Percentiles rank a stretch among this genome's conserved stretches.
Evolutionary conservation across 2,888 invertebrate genomes (phyloP).

Genomic region (Phragmatobia fuliginosa): DNA sequence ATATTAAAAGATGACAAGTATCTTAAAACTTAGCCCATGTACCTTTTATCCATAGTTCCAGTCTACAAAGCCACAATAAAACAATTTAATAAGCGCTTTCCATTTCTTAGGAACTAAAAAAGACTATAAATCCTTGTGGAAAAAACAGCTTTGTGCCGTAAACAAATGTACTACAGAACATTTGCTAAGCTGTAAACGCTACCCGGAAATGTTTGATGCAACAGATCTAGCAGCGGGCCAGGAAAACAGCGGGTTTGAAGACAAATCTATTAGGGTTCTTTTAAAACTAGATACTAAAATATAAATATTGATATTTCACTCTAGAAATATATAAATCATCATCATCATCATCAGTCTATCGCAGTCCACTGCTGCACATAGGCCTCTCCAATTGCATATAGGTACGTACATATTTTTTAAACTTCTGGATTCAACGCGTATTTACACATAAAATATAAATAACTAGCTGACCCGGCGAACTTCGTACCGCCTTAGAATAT

Average conservation of each 20-base stretch:
- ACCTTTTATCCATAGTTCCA: not conserved
- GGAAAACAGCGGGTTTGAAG: conserved; percentile 12
- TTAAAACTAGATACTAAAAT: not conserved
- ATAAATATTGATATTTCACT: not conserved
- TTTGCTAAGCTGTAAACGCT: conserved; percentile 51
- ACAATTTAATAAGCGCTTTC: conserved; percentile 12
- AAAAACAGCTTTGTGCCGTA: conserved; percentile 39
- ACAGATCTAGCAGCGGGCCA: conserved; percentile 43
- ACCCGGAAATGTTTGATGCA: conserved; percentile 53
- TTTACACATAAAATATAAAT: too few species aligned
- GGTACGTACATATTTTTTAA: too few species aligned
- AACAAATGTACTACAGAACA: conserved; percentile 50
- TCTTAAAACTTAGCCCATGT: too few species aligned
- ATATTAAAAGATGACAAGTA: too few species aligned
- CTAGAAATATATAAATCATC: too few species aligned
- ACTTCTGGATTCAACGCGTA: too few species aligned
- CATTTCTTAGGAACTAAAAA: conserved; percentile 6
- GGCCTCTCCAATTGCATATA: too few species aligned
- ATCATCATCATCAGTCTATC: too few species aligned
- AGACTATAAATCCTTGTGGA: conserved; percentile 17
- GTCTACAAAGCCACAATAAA: not conserved
- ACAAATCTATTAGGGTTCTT: not conserved
- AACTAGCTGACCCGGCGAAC: too few species aligned
- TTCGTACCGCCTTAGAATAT: too few species aligned
- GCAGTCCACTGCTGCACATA: too few species aligned